Conservation (phyloP, 2,888 invertebrate species). For the Patella depressa region DNA sequence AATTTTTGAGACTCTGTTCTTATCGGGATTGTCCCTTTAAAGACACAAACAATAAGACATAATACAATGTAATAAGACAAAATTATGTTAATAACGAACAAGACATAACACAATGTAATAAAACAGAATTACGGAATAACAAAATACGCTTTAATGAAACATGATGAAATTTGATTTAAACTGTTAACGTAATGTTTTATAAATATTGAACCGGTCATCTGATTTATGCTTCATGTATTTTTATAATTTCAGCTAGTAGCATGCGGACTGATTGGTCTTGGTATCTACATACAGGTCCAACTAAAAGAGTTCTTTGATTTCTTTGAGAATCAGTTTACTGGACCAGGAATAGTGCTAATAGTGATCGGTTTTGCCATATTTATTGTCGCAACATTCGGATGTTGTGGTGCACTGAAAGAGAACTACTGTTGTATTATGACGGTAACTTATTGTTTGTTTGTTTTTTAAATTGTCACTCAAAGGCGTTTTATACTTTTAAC, state of each 20-base stretch:
- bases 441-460: constrained; percentile 75
- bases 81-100: no score
- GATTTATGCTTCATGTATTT: background rate
- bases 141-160: no score
- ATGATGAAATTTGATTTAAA: no score
- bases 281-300: constrained; percentile 78
- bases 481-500: no score
- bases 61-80: no score
- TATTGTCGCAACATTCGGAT: constrained; percentile 95
- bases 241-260: constrained; percentile 84
- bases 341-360: constrained; percentile 87
- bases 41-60: no score
- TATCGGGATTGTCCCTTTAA: no score
- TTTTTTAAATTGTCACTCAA: no score
- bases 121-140: no score
- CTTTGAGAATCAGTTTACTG: constrained; percentile 83
- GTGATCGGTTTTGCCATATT: constrained; percentile 89
- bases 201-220: no score
- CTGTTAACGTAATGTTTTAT: background rate
- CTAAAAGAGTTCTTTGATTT: constrained; percentile 86
- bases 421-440: constrained; percentile 95
- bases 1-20: no score
- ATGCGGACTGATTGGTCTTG: constrained; percentile 85
- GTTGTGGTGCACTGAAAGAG: constrained; percentile 95
- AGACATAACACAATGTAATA: no score